Base-by-base conservation (phyloP, 1,140 invertebrate species). In the Drosophila ogumai region DNA sequence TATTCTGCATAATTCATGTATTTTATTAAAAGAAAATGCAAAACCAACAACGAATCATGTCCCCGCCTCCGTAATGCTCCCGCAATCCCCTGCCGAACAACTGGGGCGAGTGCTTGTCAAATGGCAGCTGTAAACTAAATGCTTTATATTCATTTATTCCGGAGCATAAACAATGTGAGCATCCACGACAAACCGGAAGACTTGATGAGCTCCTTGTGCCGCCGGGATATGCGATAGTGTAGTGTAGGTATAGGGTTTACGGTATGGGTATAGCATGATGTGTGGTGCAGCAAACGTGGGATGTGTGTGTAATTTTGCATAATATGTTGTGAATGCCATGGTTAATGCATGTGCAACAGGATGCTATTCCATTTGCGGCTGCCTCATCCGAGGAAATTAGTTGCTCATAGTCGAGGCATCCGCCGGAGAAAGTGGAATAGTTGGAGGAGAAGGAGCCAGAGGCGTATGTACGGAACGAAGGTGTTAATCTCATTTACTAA, bases 101-200 rank as follows among this genome's bases (percentile, higher is more conserved):
- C 67, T 60, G 68, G 54, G 68, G 68, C 46, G 65, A 82, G 56
- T 58, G 68, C 61, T 65, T 82, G 72, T 80, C 75, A 84, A 80
- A 84, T 84, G 76, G 67, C 81, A 85, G 81, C 65, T 80, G 81
- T 76, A 80, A 84, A 76, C 77, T 75, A 80, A 79, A 72, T 80
- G 76, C 66, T 84, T 84, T 84, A 80, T 84, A 84, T 84, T 84
- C 81, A 84, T 84, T 84, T 85, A 84, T 84, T 79, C 81, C 57
- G 58, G 58, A 47, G 52, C 75, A 64, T 72, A 72, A 72, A 72
- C 68, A 76, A 69, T 76, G 44, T 79, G 76, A 60, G 43, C 75
- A 73, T 57, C 67, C 66, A 50, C n/a, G 59, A 69, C 63, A 40
- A 68, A 74, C 77, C 75, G 74, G 75, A 69, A 68, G 41, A 44